These are phyloP conservation scores for Ophion costatus DNA, from an alignment of 2,888 invertebrate species.

Conservation along the genomic window DNA sequence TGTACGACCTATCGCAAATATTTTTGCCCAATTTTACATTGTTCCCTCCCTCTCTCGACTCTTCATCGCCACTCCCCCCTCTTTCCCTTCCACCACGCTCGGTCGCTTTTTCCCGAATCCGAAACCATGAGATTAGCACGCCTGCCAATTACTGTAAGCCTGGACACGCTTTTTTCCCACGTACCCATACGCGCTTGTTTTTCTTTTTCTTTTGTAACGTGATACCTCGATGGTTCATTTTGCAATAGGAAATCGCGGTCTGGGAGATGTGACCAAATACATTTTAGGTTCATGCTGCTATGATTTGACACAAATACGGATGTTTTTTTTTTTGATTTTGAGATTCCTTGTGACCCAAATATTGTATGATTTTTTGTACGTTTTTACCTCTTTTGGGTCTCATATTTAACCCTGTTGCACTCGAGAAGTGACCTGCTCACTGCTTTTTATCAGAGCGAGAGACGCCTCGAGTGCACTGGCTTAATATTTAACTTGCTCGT, in stretches of 20 bases:
- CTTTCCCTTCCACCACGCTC: not conserved
- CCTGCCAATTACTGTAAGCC: conserved; percentile 25
- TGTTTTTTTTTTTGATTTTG: not conserved
- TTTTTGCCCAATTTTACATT: conserved; percentile 51
- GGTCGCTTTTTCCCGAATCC: conserved; percentile 12
- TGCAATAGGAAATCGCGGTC: not conserved
- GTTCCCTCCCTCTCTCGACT: conserved; percentile 22
- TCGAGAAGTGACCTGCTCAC: too few species aligned
- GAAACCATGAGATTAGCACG: conserved; percentile 44
- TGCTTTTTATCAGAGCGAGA: too few species aligned
- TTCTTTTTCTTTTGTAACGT: conserved; percentile 36
- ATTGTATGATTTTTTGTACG: not conserved
- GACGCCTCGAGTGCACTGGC: too few species aligned
- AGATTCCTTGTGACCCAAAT: conserved; percentile 22
- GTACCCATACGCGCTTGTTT: conserved; percentile 25
- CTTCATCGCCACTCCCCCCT: not conserved
- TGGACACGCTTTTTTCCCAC: conserved; percentile 13
- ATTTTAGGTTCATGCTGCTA: not conserved
- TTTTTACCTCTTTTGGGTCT: not conserved
- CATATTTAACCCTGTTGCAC: not conserved
- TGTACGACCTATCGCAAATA: conserved; percentile 43
- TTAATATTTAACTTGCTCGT: not conserved
- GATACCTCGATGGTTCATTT: conserved; percentile 22
- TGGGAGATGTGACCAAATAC: not conserved
- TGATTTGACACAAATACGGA: not conserved